Percentiles rank a stretch among this genome's conserved stretches.
phyloP scores from a whole-genome alignment of 2,888 invertebrate genomes.

The Cephonodes hylas region DNA sequence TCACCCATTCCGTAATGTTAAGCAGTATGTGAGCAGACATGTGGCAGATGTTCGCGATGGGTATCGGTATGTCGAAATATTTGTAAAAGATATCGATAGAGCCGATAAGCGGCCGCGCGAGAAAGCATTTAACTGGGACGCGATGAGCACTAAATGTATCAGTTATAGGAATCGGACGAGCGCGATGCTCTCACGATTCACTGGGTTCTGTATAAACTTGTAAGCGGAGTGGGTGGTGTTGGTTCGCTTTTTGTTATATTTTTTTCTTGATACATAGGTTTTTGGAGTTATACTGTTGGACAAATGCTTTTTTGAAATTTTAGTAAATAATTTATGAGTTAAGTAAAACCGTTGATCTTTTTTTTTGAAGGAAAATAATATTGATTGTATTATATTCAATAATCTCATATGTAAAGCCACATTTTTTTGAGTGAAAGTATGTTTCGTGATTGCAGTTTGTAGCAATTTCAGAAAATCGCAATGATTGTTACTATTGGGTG shows the following conservation, averaged over 20 bases:
- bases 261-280: no score
- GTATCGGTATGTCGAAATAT: conserved; percentile 76
- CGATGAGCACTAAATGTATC: conserved; percentile 37
- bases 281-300: no score
- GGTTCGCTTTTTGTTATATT: no score
- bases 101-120: conserved; percentile 45
- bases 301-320: no score
- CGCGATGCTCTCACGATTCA: not conserved
- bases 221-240: no score
- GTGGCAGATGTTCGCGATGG: conserved; percentile 41
- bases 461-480: not conserved
- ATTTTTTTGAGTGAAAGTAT: not conserved
- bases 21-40: not conserved
- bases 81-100: conserved; percentile 72
- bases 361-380: no score
- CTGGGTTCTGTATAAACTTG: not conserved
- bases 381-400: no score
- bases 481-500: not conserved
- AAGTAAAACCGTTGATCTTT: no score
- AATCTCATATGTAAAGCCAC: no score
- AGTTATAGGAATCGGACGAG: not conserved
- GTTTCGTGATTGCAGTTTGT: not conserved
- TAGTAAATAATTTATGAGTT: no score
- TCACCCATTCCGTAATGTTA: not conserved
- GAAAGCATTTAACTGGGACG: conserved; percentile 54